Evolutionary conservation across 2,888 invertebrate genomes (phyloP).

Genomic region (Colostygia pectinataria): DNA sequence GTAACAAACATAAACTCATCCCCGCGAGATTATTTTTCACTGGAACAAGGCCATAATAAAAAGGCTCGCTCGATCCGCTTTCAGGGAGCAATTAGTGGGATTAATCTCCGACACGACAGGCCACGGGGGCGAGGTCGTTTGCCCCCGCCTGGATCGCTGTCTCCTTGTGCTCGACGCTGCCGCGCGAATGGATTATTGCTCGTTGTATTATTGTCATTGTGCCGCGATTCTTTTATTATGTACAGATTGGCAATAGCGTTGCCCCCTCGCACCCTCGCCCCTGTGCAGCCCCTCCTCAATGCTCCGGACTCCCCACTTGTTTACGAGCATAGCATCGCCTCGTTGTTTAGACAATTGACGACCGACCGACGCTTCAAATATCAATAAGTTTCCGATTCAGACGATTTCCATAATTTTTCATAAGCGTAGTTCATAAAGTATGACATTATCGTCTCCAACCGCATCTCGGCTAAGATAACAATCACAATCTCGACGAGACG

Average conservation of each 20-base stretch:
- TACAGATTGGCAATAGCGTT: not conserved
- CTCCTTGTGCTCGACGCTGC: too few species aligned
- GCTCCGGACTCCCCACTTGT: not conserved
- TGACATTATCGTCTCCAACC: constrained; percentile 3
- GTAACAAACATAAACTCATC: constrained; percentile 1
- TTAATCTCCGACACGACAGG: not conserved
- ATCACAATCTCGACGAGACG: not conserved
- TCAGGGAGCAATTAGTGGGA: constrained; percentile 4
- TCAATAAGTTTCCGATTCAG: constrained; percentile 1
- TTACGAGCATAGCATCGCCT: not conserved
- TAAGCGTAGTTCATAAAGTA: constrained; percentile 8
- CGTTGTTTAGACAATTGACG: constrained; percentile 6
- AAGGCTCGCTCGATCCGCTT: not conserved
- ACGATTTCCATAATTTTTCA: constrained; percentile 8
- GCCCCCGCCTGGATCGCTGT: too few species aligned
- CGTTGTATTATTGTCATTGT: not conserved
- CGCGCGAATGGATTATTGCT: not conserved
- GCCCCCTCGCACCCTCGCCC: not conserved
- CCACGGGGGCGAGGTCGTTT: too few species aligned
- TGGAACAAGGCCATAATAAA: not conserved
- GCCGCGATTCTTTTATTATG: not conserved
- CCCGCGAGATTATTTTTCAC: constrained; percentile 1
- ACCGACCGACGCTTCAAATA: constrained; percentile 1
- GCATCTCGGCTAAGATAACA: constrained; percentile 2
- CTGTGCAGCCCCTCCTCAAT: not conserved